phyloP scores from a whole-genome alignment of 2,797 vertebrate genomes.

The Sebastes itinus region DNA sequence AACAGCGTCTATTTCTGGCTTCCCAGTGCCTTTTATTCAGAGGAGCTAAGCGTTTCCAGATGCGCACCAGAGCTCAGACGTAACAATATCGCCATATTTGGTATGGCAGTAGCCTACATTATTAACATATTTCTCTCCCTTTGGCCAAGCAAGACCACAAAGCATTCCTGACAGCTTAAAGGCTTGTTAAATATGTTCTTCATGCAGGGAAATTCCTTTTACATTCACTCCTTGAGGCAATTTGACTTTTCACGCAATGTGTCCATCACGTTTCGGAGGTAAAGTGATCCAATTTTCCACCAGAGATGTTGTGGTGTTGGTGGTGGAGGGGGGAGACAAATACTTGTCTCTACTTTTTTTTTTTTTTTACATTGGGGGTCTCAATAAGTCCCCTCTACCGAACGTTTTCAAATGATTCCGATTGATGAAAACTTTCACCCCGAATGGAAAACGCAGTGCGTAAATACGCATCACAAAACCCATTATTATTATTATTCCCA shows the following conservation, averaged over 20 bases:
- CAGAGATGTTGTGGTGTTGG: conserved; percentile 71
- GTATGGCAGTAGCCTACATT: conserved; percentile 98
- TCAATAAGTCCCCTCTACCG: conserved; percentile 81
- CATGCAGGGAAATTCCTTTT: conserved; percentile 92
- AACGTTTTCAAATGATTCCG: conserved; percentile 75
- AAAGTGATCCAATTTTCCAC: conserved; percentile 84
- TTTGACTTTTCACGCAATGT: conserved; percentile 90
- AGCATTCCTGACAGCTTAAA: conserved; percentile 97
- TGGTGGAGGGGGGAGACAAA: conserved; percentile 57
- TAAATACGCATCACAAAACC: conserved; percentile 52
- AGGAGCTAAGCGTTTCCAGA: conserved; percentile 93
- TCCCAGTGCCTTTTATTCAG: conserved; percentile 84
- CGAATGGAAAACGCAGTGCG: conserved; percentile 40
- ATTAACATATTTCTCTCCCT: conserved; percentile 95
- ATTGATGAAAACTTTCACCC: conserved; percentile 42
- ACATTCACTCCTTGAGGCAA: conserved; percentile 87
- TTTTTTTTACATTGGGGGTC: conserved; percentile 52
- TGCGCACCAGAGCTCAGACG: conserved; percentile 94
- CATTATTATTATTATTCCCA: neutral
- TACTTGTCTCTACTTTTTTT: conserved; percentile 58
- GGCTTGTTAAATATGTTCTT: conserved; percentile 97
- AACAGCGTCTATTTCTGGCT: conserved; percentile 91
- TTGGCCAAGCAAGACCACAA: conserved; percentile 95
- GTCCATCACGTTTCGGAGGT: conserved; percentile 82
- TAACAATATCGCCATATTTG: conserved; percentile 99